phyloP scores from a whole-genome alignment of 2,113 vertebrate genomes.

The Coturnix japonica region DNA sequence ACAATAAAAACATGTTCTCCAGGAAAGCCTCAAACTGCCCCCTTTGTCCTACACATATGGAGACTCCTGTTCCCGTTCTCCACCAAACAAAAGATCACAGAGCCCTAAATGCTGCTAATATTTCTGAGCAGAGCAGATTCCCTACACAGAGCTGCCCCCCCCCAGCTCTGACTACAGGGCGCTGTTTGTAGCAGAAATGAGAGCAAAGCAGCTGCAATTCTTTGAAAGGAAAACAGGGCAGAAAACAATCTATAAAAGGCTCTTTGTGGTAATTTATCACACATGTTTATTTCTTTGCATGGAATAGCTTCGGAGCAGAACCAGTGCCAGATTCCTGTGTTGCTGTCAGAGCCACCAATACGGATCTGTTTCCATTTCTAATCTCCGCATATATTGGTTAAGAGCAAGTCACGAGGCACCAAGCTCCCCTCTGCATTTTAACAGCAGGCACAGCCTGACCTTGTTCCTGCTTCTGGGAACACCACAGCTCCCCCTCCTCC shows the following conservation, averaged over 20 bases:
- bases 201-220: slow-evolving; percentile 59
- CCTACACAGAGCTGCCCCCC: background rate
- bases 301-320: slow-evolving; percentile 29
- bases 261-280: slow-evolving; percentile 72
- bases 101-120: background rate
- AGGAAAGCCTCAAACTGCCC: slow-evolving; percentile 18
- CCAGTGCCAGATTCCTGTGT: slow-evolving; percentile 48
- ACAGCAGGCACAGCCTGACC: slow-evolving; percentile 62
- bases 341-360: slow-evolving; percentile 67
- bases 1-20: background rate
- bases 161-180: background rate
- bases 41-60: slow-evolving; percentile 22
- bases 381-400: slow-evolving; percentile 36
- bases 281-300: slow-evolving; percentile 66
- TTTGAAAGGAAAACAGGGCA: slow-evolving; percentile 65
- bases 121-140: background rate
- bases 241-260: slow-evolving; percentile 71
- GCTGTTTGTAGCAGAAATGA: slow-evolving; percentile 18
- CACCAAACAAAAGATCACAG: slow-evolving; percentile 24
- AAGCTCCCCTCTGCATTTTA: slow-evolving; percentile 50
- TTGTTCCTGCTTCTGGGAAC: slow-evolving; percentile 34
- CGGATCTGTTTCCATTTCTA: slow-evolving; percentile 68
- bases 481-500: background rate
- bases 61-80: background rate
- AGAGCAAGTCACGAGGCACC: slow-evolving; percentile 48